Evolutionary conservation across 1,140 invertebrate genomes (phyloP), one percentile per base, ranked within the genome.

Genomic region (Rhagoletis pomonella): DNA sequence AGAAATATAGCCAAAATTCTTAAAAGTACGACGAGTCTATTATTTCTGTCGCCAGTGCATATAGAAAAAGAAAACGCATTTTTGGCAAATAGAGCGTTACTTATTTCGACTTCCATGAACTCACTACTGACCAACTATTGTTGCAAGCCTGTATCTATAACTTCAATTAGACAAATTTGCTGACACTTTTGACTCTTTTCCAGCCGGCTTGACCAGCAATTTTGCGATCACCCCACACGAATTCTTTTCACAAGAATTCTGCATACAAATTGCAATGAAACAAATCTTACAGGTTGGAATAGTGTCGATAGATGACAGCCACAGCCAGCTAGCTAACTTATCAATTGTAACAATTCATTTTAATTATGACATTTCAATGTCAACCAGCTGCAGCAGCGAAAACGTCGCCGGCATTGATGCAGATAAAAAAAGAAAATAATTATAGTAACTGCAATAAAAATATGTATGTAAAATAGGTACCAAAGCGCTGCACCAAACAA

Each of bases 341-440:
- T 88, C 47, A 91, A 90, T 90, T 89, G 90, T 90, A 89, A 90
- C 90, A 90, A 90, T 91, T 91, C 90, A 91, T 91, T 89, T 90
- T 59, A 91, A 89, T 91, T 91, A 91, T 91, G 90, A 91, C 90
- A 91, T 89, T 91, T 91, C 90, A 91, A 91, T 91, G 90, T 89
- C 88, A 91, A 91, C 90, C 59, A 87, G 89, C 90, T 90, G 90
- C 47, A 39, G 19, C 44, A 1, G 47, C 42, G 73, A 55, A 55
- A 19, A 19, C 42, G 47, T 9, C 67, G 39, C 4, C 67, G 14
- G 67, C 67, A 73, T 39, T 44, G 67, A 47, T 73, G 67, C 67
- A 73, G 67, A 44, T 69, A 39, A 69, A 69, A 55, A 69, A 5
- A 39, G 19, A 9, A 67, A 67, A 39, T 67, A 10, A 67, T 39